A percentile compares a stretch with the other conserved stretches of the same genome.
phyloP scores from a whole-genome alignment of 2,888 invertebrate species.

The Orchestes rusci region DNA sequence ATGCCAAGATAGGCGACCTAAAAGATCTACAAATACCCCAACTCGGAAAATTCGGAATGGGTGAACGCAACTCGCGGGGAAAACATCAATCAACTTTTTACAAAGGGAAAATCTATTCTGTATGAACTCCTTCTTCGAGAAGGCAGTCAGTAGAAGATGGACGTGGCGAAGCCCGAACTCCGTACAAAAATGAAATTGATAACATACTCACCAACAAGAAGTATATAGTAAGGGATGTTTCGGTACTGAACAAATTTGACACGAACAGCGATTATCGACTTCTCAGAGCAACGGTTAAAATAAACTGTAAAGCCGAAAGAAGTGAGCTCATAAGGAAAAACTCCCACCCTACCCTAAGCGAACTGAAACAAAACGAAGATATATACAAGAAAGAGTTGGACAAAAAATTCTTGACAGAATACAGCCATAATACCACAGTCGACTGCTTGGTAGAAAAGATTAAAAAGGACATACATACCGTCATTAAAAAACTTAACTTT shows the following conservation, averaged over 20 bases:
- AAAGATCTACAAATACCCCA: neutral
- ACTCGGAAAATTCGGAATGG: neutral
- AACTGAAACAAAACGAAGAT: too few relatives aligned
- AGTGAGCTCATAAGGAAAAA: neutral
- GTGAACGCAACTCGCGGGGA: neutral
- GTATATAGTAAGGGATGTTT: too few relatives aligned
- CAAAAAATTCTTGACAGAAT: neutral
- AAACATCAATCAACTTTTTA: neutral
- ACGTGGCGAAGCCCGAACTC: neutral
- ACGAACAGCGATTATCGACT: too few relatives aligned
- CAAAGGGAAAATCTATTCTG: neutral
- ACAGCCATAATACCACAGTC: too few relatives aligned
- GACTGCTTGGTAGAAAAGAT: neutral
- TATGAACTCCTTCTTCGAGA: neutral
- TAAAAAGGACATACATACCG: too few relatives aligned
- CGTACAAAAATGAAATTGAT: too few relatives aligned
- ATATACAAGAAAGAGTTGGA: constrained; percentile 1
- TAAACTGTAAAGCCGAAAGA: neutral
- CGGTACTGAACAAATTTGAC: too few relatives aligned
- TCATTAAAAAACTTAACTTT: too few relatives aligned
- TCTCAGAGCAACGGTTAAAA: too few relatives aligned
- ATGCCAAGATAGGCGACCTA: neutral
- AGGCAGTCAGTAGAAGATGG: neutral
- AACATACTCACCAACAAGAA: too few relatives aligned
- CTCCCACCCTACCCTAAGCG: neutral